A percentile compares a stretch with the other conserved stretches of the same genome.
phyloP scores from a whole-genome alignment of 2,888 invertebrate genomes.

The Diadegma fenestrale region DNA sequence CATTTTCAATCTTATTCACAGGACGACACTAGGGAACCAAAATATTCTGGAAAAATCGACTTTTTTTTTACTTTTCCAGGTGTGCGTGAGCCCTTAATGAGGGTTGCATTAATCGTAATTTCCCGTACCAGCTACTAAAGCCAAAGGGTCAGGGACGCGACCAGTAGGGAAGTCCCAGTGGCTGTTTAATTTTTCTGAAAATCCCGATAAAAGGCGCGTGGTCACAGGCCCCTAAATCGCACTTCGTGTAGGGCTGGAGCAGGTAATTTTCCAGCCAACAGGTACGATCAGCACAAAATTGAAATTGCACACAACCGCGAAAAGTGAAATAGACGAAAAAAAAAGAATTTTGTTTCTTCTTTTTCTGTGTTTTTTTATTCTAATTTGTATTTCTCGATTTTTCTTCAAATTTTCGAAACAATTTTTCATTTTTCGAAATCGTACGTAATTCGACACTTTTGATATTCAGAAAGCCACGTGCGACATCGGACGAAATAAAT shows the following conservation, averaged over 20 bases:
- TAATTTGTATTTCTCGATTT: too few species aligned
- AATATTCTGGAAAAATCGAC: too few species aligned
- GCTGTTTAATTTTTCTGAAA: conserved; percentile 9
- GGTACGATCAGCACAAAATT: conserved; percentile 22
- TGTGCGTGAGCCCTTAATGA: not conserved
- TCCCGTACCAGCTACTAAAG: not conserved
- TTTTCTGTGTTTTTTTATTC: too few species aligned
- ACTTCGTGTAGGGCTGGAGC: not conserved
- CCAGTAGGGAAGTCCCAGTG: conserved; percentile 46
- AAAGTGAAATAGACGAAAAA: too few species aligned
- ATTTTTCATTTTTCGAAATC: too few species aligned
- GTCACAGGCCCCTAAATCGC: conserved; percentile 11
- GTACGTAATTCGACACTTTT: conserved; percentile 71
- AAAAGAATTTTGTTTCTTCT: too few species aligned
- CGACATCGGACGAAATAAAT: conserved; percentile 8
- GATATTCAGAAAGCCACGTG: conserved; percentile 73
- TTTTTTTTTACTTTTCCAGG: too few species aligned
- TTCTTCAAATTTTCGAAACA: too few species aligned
- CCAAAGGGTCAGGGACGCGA: not conserved
- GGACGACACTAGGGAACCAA: too few species aligned
- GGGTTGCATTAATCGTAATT: not conserved
- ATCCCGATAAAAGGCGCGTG: conserved; percentile 43
- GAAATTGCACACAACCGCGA: not conserved
- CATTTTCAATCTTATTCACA: too few species aligned
- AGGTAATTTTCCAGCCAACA: conserved; percentile 47